A percentile compares a stretch with the other conserved stretches of the same genome.
Evolutionary conservation across 1,140 invertebrate genomes (phyloP).

Genomic region (Epicauta chinensis): DNA sequence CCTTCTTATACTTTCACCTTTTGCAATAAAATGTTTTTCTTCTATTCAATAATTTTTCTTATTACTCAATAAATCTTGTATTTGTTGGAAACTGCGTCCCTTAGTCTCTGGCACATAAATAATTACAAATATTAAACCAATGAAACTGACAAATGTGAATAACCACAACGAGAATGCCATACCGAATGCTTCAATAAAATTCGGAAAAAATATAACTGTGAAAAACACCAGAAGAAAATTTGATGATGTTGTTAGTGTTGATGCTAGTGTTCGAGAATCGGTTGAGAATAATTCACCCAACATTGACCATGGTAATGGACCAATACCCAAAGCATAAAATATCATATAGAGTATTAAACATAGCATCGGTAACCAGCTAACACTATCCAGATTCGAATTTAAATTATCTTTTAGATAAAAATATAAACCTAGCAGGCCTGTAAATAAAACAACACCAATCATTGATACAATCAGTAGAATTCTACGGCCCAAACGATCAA

Average conservation of each 20-base stretch:
- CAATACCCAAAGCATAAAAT: slow-evolving; percentile 33
- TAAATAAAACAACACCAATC: background rate
- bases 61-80: slow-evolving; percentile 46
- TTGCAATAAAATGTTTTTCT: slow-evolving; percentile 51
- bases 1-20: too few relatives aligned
- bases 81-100: slow-evolving; percentile 63
- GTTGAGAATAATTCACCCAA: slow-evolving; percentile 64
- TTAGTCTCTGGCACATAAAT: slow-evolving; percentile 66
- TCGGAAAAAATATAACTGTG: slow-evolving; percentile 2
- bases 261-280: background rate
- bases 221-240: slow-evolving; percentile 5
- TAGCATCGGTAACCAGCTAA: slow-evolving; percentile 7
- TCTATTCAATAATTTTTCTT: too few relatives aligned
- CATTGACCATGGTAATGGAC: slow-evolving; percentile 72
- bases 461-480: background rate
- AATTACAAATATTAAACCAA: slow-evolving; percentile 57
- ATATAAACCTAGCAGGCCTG: background rate
- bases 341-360: slow-evolving; percentile 8
- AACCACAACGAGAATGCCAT: background rate
- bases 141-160: slow-evolving; percentile 48
- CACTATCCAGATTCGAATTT: background rate
- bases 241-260: background rate
- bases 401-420: slow-evolving; percentile 4
- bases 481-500: too few relatives aligned
- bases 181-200: background rate